These are phyloP conservation scores for Hylaea fasciaria DNA, from an alignment of 2,888 invertebrate genomes.

Conservation along the genomic window DNA sequence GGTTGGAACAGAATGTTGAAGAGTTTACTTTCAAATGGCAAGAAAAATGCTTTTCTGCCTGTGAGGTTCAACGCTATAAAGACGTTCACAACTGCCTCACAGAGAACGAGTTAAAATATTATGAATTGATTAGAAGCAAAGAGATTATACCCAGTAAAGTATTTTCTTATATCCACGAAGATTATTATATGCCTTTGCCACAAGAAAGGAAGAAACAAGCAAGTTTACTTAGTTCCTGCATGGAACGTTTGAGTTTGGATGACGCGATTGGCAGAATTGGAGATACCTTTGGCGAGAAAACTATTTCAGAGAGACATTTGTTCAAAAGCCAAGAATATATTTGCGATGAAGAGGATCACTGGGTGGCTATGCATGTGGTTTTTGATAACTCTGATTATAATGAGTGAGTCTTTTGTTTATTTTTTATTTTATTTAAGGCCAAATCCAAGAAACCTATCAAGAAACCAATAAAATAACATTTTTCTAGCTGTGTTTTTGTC, in stretches of 20 bases:
- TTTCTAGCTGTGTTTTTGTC: too few relatives aligned
- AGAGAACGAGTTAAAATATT: slow-evolving; percentile 79
- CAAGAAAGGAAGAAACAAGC: slow-evolving; percentile 46
- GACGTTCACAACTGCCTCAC: slow-evolving; percentile 86
- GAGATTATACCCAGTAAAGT: slow-evolving; percentile 62
- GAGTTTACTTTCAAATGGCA: slow-evolving; percentile 88
- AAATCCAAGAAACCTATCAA: neutral
- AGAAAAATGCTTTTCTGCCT: slow-evolving; percentile 87
- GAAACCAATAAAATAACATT: neutral
- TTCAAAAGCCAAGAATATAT: slow-evolving; percentile 66
- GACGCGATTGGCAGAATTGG: slow-evolving; percentile 49
- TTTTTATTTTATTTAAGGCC: neutral
- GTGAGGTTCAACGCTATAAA: slow-evolving; percentile 85
- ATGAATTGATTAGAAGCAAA: slow-evolving; percentile 61
- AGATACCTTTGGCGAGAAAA: slow-evolving; percentile 40
- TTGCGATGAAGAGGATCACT: slow-evolving; percentile 54
- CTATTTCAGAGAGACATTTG: slow-evolving; percentile 61
- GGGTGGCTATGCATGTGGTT: slow-evolving; percentile 73
- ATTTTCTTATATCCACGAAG: slow-evolving; percentile 86
- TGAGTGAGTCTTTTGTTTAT: slow-evolving; percentile 56
- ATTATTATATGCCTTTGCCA: slow-evolving; percentile 76
- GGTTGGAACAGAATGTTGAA: slow-evolving; percentile 53
- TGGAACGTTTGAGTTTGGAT: slow-evolving; percentile 57
- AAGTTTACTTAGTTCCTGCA: slow-evolving; percentile 50
- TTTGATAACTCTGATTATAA: slow-evolving; percentile 73